Evolutionary conservation across 2,797 vertebrate species (phyloP).

Genomic region (Vireo griseus): DNA sequence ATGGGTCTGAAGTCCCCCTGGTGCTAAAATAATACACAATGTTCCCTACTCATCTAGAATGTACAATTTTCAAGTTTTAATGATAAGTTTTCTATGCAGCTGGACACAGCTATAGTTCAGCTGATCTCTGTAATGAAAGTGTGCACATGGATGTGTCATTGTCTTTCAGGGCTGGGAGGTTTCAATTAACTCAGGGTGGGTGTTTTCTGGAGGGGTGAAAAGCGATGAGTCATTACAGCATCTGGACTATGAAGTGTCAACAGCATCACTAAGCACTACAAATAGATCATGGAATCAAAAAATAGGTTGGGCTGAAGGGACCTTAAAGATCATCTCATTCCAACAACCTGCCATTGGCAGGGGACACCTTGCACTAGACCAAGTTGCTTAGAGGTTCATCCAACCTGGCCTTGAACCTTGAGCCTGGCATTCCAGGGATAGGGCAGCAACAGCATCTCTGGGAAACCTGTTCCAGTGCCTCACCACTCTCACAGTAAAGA

Average conservation of each 20-base stretch:
- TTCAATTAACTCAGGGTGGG: not conserved
- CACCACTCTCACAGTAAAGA: not conserved
- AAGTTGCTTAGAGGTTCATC: not conserved
- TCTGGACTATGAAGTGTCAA: not conserved
- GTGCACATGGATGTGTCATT: not conserved
- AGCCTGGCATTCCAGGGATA: not conserved
- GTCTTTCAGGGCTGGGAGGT: not conserved
- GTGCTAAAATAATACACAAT: not conserved
- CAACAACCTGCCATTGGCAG: accelerated
- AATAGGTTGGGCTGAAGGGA: not conserved
- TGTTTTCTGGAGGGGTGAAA: accelerated
- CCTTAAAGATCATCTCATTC: not conserved
- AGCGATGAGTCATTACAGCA: accelerated
- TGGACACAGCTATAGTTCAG: not conserved
- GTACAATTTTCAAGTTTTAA: not conserved
- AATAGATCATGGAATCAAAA: not conserved
- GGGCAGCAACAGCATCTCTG: not conserved
- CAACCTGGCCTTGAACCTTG: not conserved
- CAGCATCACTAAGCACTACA: not conserved
- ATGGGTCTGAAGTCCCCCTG: not conserved
- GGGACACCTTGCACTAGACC: accelerated
- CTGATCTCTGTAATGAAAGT: not conserved
- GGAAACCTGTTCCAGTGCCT: not conserved
- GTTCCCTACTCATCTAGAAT: not conserved
- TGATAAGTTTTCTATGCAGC: not conserved